phyloP scores from a whole-genome alignment of 1,140 invertebrate genomes.

The Pseudomyrmex concolor region DNA sequence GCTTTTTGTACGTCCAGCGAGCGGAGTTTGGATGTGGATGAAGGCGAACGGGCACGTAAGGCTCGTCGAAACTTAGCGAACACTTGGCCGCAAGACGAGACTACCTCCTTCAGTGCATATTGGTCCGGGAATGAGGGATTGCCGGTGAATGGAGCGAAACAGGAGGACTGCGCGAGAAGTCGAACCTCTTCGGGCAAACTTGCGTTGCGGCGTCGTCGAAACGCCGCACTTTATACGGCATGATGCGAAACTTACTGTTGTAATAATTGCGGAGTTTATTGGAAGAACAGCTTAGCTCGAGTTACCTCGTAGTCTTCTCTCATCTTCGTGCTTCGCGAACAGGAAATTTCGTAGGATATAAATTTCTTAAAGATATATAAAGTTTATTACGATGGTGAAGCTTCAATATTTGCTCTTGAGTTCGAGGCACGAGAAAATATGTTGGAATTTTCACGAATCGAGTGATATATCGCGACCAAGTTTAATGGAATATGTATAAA shows the following conservation, averaged over 20 bases:
- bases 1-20: constrained; percentile 57
- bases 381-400: background rate
- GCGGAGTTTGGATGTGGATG: background rate
- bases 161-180: constrained; percentile 45
- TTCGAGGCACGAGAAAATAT: too few relatives aligned
- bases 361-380: background rate
- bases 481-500: background rate
- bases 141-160: constrained; percentile 43
- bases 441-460: too few relatives aligned
- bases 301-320: background rate
- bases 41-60: constrained; percentile 55
- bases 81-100: constrained; percentile 77
- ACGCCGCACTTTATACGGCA: constrained; percentile 27
- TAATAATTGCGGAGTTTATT: background rate
- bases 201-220: constrained; percentile 6
- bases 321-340: background rate
- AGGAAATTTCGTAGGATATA: background rate
- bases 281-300: background rate
- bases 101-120: constrained; percentile 73
- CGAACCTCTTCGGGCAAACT: constrained; percentile 10
- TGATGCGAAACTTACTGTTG: constrained; percentile 12
- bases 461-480: background rate
- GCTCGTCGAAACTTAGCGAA: constrained; percentile 78
- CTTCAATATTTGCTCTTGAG: too few relatives aligned
- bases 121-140: constrained; percentile 64